Evolutionary conservation across 2,113 vertebrate species (phyloP).

Genomic region (Sceloporus tristichus): DNA sequence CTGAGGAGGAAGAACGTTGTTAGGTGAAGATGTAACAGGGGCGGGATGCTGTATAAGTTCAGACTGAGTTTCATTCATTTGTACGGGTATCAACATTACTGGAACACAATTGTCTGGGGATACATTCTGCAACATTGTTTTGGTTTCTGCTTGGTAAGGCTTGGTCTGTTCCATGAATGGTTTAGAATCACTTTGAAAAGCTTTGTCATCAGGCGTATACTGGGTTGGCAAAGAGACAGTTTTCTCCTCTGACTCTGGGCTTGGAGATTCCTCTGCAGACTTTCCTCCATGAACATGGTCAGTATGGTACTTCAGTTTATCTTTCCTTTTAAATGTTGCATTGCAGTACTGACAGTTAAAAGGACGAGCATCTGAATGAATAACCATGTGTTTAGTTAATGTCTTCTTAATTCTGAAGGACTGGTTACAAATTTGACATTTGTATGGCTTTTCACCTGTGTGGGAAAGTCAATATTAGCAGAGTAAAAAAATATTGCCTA

Average conservation of each 20-base stretch:
- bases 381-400: slow-evolving; percentile 97
- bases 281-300: slow-evolving; percentile 93
- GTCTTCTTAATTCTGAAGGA: slow-evolving; percentile 99
- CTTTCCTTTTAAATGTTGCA: slow-evolving; percentile 96
- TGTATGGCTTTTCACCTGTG: slow-evolving; percentile 95
- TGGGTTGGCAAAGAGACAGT: slow-evolving; percentile 74
- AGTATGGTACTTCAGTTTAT: slow-evolving; percentile 97
- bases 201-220: slow-evolving; percentile 78
- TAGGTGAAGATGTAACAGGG: slow-evolving; percentile 73
- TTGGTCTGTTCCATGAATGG: slow-evolving; percentile 81
- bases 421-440: slow-evolving; percentile 94
- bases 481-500: not conserved
- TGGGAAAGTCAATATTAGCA: slow-evolving; percentile 15
- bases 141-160: slow-evolving; percentile 78
- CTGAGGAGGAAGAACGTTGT: slow-evolving; percentile 77
- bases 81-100: slow-evolving; percentile 87
- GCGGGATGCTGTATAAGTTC: slow-evolving; percentile 77
- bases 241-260: slow-evolving; percentile 79
- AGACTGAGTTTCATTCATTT: slow-evolving; percentile 78
- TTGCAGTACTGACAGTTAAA: slow-evolving; percentile 96
- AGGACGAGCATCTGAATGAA: slow-evolving; percentile 95
- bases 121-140: slow-evolving; percentile 79
- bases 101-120: slow-evolving; percentile 84
- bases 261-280: slow-evolving; percentile 77
- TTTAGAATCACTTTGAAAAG: slow-evolving; percentile 77